Conservation (phyloP, 2,113 vertebrate species). For the Pardalotus punctatus region DNA sequence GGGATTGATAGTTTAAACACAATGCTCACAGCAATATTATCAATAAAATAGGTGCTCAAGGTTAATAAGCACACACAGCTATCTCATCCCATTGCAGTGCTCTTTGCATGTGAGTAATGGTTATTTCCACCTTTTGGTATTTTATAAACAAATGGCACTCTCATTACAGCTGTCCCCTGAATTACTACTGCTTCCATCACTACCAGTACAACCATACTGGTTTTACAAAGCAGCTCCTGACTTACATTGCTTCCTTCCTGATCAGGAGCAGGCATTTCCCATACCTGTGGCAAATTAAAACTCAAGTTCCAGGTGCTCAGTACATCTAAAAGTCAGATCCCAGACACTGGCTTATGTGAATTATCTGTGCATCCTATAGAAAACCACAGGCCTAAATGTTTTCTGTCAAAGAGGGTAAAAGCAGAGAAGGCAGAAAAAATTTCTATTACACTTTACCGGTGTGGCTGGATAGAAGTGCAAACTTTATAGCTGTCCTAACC, state of each 20-base stretch:
- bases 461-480: neutral
- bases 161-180: neutral
- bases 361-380: neutral
- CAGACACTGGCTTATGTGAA: neutral
- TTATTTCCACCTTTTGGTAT: neutral
- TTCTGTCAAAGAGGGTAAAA: neutral
- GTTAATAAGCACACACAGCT: neutral
- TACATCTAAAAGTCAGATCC: neutral
- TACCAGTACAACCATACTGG: neutral
- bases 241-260: neutral
- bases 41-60: neutral
- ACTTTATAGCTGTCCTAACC: neutral
- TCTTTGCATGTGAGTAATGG: neutral
- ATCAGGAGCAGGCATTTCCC: neutral
- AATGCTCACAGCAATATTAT: neutral
- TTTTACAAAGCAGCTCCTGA: neutral
- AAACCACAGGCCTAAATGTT: neutral
- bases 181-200: neutral
- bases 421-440: neutral
- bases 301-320: neutral
- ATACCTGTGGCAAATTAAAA: neutral
- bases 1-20: neutral
- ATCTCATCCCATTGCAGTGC: neutral
- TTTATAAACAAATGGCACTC: neutral
- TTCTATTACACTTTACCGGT: neutral